Evolutionary conservation across 2,888 invertebrate species (phyloP), one percentile per base, ranked within the genome.

Genomic region (Drosophila mimica): DNA sequence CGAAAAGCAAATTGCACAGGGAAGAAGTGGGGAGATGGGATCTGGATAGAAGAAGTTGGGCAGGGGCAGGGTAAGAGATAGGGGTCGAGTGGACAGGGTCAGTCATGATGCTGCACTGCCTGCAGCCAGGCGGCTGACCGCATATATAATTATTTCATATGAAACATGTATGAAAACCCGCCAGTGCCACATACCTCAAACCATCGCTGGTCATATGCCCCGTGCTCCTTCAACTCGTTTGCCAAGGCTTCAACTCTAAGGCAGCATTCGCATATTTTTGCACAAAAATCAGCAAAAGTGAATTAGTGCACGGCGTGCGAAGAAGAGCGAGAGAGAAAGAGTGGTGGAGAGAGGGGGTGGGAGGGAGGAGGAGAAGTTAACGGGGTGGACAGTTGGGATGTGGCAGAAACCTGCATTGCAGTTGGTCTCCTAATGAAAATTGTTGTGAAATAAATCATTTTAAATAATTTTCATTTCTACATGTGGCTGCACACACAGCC

Each of bases 371-470:
- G 25, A 15, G 53, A 49, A 28, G 43, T 30, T 13, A 20, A 43
- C 34, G 20, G 9, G 13, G 25, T 46, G 25, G 25, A 25, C 8
- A 46, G 25, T 46, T 8, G 30, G 38, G 15, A 40, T 20, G 28
- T 25, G 25, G 15, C 17, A 17, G n/a, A 71, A 72, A 70, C 74
- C 85, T 88, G 85, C 85, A 85, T 62, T 85, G 85, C 85, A 85
- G 85, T 82, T 75, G 77, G 76, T 70, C 68, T 80, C 76, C 85
- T 88, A 86, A 86, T 86, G 88, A 86, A 86, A 86, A 86, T 82
- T 88, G 85, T 86, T 86, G 86, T 83, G 87, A 88, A 88, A 88
- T 86, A 88, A 86, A 86, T 86, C 88, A 88, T 83, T 88, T 86
- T 78, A 88, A 88, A 86, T 86, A 86, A 88, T 88, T 88, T 81